Evolutionary conservation across 37 sponge, comb jelly and placozoan genomes (phyloP).

Genomic region (Spongilla lacustris): DNA sequence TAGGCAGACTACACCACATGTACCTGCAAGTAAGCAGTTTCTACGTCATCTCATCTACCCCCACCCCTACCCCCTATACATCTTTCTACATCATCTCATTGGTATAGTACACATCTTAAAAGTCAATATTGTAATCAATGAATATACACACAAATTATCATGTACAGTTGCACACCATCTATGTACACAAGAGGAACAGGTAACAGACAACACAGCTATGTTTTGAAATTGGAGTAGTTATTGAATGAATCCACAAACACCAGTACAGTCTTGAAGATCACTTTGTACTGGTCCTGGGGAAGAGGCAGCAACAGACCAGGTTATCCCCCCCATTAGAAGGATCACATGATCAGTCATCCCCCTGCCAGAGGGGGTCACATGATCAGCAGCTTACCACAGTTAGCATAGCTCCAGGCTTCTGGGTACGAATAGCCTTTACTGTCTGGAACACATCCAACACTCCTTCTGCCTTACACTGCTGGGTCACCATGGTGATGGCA

Average conservation of each 20-base stretch:
- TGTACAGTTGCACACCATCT: too few relatives aligned
- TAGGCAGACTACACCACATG: too few relatives aligned
- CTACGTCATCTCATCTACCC: too few relatives aligned
- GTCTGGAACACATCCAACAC: slow-evolving; percentile 85
- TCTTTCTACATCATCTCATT: too few relatives aligned
- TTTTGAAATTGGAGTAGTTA: slow-evolving; percentile 71
- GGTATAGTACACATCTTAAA: too few relatives aligned
- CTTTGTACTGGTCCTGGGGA: slow-evolving; percentile 52
- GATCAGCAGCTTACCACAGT: slow-evolving; percentile 48
- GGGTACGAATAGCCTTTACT: slow-evolving; percentile 60
- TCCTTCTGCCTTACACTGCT: slow-evolving; percentile 75
- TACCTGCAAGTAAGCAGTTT: too few relatives aligned
- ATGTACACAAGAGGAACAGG: too few relatives aligned
- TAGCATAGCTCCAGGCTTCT: slow-evolving; percentile 58
- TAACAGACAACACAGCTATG: too few relatives aligned
- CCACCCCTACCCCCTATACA: too few relatives aligned
- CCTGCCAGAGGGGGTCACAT: not conserved
- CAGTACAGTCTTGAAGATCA: slow-evolving; percentile 50
- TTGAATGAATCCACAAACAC: slow-evolving; percentile 70
- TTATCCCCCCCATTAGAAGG: not conserved
- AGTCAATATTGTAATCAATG: too few relatives aligned
- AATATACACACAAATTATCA: too few relatives aligned
- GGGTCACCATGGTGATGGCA: slow-evolving; percentile 61
- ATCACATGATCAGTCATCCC: too few relatives aligned
- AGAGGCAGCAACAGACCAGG: not conserved